These are phyloP conservation scores for Caenorhabditis elegans DNA, from an alignment of 1,140 invertebrate species.

Conservation along the genomic window DNA sequence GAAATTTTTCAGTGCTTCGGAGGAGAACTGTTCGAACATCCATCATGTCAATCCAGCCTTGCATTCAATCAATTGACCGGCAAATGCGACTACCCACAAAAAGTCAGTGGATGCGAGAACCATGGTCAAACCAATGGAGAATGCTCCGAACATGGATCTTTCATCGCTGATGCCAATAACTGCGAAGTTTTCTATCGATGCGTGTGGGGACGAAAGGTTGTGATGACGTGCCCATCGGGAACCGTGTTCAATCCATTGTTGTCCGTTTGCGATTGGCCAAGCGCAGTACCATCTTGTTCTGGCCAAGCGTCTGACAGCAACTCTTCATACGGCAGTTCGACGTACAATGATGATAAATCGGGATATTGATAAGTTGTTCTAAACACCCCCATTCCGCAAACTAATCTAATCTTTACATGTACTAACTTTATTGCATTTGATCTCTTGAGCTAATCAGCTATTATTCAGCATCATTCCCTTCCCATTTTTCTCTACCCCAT, in stretches of 20 bases:
- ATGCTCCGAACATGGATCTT: constrained; percentile 40
- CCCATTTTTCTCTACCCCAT: not conserved
- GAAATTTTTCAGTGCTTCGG: constrained; percentile 35
- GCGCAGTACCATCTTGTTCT: constrained; percentile 49
- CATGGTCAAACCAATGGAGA: not conserved
- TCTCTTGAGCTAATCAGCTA: not conserved
- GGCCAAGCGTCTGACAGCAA: not conserved
- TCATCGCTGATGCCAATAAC: constrained; percentile 50
- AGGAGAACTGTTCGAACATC: constrained; percentile 32
- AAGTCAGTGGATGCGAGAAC: constrained; percentile 37
- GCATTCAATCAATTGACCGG: constrained; percentile 35
- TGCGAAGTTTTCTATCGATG: constrained; percentile 54
- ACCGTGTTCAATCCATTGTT: constrained; percentile 58
- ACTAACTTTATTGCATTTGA: constrained; percentile 11
- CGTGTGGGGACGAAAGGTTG: constrained; percentile 37
- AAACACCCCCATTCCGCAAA: constrained; percentile 19
- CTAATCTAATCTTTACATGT: constrained; percentile 10
- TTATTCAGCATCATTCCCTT: not conserved
- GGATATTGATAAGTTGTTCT: constrained; percentile 30
- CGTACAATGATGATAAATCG: constrained; percentile 11
- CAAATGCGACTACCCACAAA: constrained; percentile 34
- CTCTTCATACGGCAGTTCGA: not conserved
- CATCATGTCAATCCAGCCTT: constrained; percentile 24
- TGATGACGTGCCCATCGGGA: constrained; percentile 50
- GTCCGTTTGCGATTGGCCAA: constrained; percentile 53